phyloP scores from a whole-genome alignment of 2,888 invertebrate genomes.

The Anodontia alba region DNA sequence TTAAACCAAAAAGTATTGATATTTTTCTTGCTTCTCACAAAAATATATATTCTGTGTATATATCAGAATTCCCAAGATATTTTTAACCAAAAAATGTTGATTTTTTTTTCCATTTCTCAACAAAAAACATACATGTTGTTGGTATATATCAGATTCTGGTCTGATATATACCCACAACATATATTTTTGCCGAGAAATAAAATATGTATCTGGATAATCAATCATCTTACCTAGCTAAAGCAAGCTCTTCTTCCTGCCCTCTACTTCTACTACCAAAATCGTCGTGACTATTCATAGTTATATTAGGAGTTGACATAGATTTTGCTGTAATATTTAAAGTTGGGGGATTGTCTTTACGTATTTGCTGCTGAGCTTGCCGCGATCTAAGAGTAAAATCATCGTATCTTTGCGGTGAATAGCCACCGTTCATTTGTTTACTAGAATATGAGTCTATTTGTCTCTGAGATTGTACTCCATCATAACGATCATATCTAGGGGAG shows the following conservation, averaged over 20 bases:
- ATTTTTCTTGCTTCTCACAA: too few species aligned
- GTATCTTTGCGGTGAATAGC: slow-evolving; percentile 36
- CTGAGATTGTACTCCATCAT: slow-evolving; percentile 52
- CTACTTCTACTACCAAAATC: slow-evolving; percentile 24
- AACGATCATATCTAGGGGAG: slow-evolving; percentile 48
- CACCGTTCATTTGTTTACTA: slow-evolving; percentile 54
- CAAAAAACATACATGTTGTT: too few species aligned
- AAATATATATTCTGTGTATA: too few species aligned
- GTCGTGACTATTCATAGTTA: slow-evolving; percentile 44
- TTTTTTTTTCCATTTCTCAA: too few species aligned
- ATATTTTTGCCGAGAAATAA: too few species aligned
- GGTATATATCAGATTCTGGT: too few species aligned
- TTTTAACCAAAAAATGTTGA: too few species aligned
- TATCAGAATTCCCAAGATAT: too few species aligned
- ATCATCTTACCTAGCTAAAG: slow-evolving; percentile 70
- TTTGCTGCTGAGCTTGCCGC: slow-evolving; percentile 65
- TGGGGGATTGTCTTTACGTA: slow-evolving; percentile 59
- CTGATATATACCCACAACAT: too few species aligned
- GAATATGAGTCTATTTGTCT: slow-evolving; percentile 48
- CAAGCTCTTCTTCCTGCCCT: slow-evolving; percentile 76
- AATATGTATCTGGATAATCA: too few species aligned
- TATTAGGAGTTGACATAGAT: slow-evolving; percentile 55
- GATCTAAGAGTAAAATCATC: slow-evolving; percentile 47
- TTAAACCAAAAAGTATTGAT: too few species aligned
- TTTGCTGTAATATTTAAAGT: slow-evolving; percentile 56